Conservation (phyloP, 2,113 vertebrate species). For the Rissa tridactyla region DNA sequence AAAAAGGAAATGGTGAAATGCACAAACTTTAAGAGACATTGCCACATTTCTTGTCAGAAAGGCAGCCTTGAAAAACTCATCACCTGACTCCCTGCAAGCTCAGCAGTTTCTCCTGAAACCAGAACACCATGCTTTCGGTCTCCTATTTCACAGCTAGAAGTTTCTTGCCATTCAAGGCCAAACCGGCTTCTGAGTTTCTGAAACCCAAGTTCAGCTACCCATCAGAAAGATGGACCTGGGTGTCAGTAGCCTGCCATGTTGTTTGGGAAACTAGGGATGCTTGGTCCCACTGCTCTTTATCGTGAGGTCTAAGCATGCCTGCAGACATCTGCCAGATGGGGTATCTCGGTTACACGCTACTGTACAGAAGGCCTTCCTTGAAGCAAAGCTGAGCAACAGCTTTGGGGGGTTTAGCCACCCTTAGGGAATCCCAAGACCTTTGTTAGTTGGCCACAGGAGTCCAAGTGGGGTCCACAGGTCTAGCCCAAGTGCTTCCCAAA, state of each 20-base stretch:
- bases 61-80: background rate
- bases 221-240: background rate
- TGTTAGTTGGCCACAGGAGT: background rate
- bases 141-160: background rate
- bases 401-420: background rate
- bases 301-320: background rate
- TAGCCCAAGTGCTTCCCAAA: background rate
- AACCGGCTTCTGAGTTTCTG: background rate
- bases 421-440: background rate
- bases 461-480: background rate
- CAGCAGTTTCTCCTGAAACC: conserved; percentile 12
- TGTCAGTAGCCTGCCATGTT: background rate
- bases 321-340: background rate
- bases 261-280: background rate
- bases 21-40: background rate
- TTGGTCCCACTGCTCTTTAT: background rate
- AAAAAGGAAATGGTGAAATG: background rate
- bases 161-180: background rate
- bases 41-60: background rate
- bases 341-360: background rate
- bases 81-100: background rate
- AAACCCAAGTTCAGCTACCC: background rate
- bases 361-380: background rate
- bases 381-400: background rate
- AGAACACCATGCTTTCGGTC: background rate